These are phyloP conservation scores for Lasiurus borealis DNA, from an alignment of 2,113 vertebrate genomes.

Conservation along the genomic window DNA sequence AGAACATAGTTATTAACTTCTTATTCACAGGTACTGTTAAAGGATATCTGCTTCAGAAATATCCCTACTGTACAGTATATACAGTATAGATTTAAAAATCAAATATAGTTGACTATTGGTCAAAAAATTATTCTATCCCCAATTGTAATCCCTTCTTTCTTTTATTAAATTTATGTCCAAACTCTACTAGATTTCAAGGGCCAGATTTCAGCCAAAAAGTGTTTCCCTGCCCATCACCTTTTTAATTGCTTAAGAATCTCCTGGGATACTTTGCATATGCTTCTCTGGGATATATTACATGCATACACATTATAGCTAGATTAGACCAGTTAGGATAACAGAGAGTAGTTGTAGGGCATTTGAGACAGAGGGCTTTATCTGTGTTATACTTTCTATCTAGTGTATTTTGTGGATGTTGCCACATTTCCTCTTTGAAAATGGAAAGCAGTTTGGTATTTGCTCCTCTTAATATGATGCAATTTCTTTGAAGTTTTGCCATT, in stretches of 20 bases:
- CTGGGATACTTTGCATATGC: not conserved
- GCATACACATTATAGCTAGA: not conserved
- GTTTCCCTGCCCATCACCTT: not conserved
- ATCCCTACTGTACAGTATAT: not conserved
- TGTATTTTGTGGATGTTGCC: not conserved
- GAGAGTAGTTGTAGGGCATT: not conserved
- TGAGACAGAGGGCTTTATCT: not conserved
- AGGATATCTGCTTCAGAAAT: not conserved
- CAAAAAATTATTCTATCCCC: not conserved
- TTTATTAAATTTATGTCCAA: not conserved
- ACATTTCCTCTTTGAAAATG: not conserved
- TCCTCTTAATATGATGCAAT: not conserved
- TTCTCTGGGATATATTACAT: not conserved
- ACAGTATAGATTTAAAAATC: not conserved
- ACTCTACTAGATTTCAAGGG: not conserved
- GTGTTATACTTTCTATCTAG: not conserved
- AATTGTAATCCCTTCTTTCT: not conserved
- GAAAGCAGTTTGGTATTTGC: not conserved
- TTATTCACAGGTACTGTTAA: not conserved
- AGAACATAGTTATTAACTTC: not conserved
- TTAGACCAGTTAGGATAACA: not conserved
- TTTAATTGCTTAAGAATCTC: not conserved
- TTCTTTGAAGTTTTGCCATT: slow-evolving; percentile 5
- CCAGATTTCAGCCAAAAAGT: not conserved
- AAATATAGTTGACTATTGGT: not conserved